Base-by-base conservation (phyloP, 2,113 vertebrate species). In the Lichenostomus cassidix region DNA sequence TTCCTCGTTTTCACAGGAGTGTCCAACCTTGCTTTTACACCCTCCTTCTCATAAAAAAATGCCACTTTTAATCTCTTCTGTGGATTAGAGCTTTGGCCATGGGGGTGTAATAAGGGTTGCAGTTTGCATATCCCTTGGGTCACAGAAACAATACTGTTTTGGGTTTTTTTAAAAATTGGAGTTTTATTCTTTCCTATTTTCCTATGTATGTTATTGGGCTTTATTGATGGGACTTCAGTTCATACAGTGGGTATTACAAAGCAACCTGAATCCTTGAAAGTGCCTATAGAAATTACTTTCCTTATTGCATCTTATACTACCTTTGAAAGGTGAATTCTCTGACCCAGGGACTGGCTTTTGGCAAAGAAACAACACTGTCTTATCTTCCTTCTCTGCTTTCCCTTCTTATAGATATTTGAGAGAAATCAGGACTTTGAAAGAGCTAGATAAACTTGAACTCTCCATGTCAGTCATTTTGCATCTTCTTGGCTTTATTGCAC, bases 261-360 rank as follows among this genome's bases (percentile, higher is more conserved):
- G 71, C 46, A 90, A 27, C 27, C 11, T 63, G 58, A 85, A 90
- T 69, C 37, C 16, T 19, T 85, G 78, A 41, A 87, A 87, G 24
- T 46, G 15, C 9, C 23, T 13, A 50, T 59, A 84, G 64, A 88
- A 94, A 93, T 90, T 65, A 55, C 35, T 88, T 95, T 87, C 47
- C 33, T 67, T 65, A 58, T 80, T 91, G n/a, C 42, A 69, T 76
- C 12, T 39, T 70, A 19, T 27, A 42, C 12, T 47, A 19, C 27
- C 7, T 80, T 92, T 75, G 64, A 62, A 89, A 89, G 49, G 23
- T 59, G 10, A 68, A 53, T 85, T 82, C 28, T 82, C 35, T 91
- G 25, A 74, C 80, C 23, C 65, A 46, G 24, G 22, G 29, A 42
- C 42, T 55, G 47, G 5, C 25, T 91, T 5, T 64, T 65, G 55